Evolutionary conservation across 2,797 vertebrate genomes (phyloP).

Genomic region (Leptatherina wallacei): DNA sequence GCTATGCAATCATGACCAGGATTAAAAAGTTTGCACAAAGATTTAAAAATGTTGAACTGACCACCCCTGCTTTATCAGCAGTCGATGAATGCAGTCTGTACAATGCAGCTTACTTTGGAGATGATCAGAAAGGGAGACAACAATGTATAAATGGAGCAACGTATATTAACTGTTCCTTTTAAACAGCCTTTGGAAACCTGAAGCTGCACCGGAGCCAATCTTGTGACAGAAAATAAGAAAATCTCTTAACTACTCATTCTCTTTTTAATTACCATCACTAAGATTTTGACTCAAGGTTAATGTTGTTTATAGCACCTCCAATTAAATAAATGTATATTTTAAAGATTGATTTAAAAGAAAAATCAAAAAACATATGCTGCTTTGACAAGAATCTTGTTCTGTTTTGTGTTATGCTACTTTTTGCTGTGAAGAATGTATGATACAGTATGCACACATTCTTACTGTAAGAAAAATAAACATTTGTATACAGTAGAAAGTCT

Average conservation of each 20-base stretch:
- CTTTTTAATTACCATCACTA: background rate
- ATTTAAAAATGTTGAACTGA: background rate
- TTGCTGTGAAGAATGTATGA: too few species aligned
- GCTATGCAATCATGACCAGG: background rate
- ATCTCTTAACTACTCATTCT: background rate
- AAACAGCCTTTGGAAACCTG: background rate
- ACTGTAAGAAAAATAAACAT: too few species aligned
- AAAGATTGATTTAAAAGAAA: background rate
- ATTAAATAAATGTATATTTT: background rate
- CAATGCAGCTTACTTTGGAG: background rate
- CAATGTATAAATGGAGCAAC: background rate
- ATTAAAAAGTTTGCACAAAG: background rate
- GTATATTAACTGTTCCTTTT: background rate
- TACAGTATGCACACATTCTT: background rate
- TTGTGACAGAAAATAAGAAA: background rate
- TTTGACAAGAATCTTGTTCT: too few species aligned
- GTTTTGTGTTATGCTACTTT: too few species aligned
- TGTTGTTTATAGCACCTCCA: background rate
- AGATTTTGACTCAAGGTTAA: background rate
- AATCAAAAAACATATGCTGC: background rate
- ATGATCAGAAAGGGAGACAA: background rate
- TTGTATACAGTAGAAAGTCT: too few species aligned
- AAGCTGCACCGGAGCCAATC: background rate
- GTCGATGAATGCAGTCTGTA: background rate
- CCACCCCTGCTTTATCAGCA: background rate